Evolutionary conservation across 1,140 invertebrate species (phyloP), one percentile per base, ranked within the genome.

Genomic region (Leucophenga varia): DNA sequence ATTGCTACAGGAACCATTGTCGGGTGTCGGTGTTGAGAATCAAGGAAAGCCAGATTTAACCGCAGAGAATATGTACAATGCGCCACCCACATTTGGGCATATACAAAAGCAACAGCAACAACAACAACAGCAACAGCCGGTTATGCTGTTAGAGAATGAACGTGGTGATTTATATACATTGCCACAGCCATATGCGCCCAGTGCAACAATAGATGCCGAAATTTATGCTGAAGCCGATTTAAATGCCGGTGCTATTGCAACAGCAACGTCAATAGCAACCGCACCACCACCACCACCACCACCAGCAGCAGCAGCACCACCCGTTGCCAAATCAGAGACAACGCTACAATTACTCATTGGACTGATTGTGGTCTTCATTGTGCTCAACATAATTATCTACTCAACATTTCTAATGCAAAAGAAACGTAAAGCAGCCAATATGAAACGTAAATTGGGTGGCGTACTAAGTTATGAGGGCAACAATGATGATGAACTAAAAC

Each of bases 361-460:
- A 0, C 81, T 94, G 17, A 88, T 86, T 13, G 79, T 89, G 28
- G 76, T 87, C 17, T 89, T 96, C 63, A 76, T 96, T 2, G 75
- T 90, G n/a, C 76, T 93, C 10, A 96, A 95, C 72, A 71, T 93
- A 12, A 50, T 60, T 22, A 74, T 75, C 14, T 64, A 72, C 21
- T 58, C 56, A 0, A 72, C 68, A 5, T 72, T 75, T 19, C 19
- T 73, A 28, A 2, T 74, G 25, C 55, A 69, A 2, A 64, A 71
- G 30, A 64, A 68, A 10, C 63, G 60, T 14, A 64, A 67, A 21
- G 49, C 52, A 6, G 50, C 45, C 19, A 57, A 49, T 3, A 39
- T 71, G 39, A 56, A 67, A 8, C 52, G 65, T 3, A 75, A 75
- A 28, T 13, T 74, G 43, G 59, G 68, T 13, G 59, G 64, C 25